Evolutionary conservation across 2,888 invertebrate genomes (phyloP).

Genomic region (Athalia rosae): DNA sequence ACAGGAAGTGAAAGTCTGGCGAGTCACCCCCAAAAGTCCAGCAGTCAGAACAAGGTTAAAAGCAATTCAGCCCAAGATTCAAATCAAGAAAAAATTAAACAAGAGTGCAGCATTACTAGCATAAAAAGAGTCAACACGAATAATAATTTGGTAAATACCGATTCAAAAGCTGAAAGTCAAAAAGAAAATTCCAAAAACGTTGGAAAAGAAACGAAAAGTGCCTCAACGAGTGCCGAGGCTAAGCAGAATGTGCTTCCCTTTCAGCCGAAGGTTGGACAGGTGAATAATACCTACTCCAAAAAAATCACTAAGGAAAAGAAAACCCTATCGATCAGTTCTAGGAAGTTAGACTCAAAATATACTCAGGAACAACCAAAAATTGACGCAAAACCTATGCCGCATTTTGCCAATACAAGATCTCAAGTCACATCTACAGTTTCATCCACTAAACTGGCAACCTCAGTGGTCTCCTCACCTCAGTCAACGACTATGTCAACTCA

Average conservation of each 20-base stretch:
- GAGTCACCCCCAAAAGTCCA: slow-evolving; percentile 36
- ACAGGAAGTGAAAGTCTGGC: slow-evolving; percentile 37
- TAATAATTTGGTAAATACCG: slow-evolving; percentile 51
- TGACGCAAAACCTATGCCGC: slow-evolving; percentile 11
- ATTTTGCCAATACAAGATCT: slow-evolving; percentile 30
- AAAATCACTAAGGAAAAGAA: slow-evolving; percentile 64
- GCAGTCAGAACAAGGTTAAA: slow-evolving; percentile 44
- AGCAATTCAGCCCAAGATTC: slow-evolving; percentile 8
- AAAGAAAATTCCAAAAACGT: slow-evolving; percentile 49
- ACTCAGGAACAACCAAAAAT: slow-evolving; percentile 46
- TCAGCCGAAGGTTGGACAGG: slow-evolving; percentile 69
- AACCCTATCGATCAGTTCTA: slow-evolving; percentile 54
- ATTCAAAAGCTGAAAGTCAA: slow-evolving; percentile 28
- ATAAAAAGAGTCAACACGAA: slow-evolving; percentile 47
- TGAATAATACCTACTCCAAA: slow-evolving; percentile 67
- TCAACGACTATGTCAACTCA: slow-evolving; percentile 38
- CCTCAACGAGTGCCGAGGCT: slow-evolving; percentile 60
- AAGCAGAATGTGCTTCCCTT: slow-evolving; percentile 70
- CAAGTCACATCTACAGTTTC: slow-evolving; percentile 32
- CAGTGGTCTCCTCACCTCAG: slow-evolving; percentile 18
- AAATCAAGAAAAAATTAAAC: slow-evolving; percentile 2
- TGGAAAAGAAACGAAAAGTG: slow-evolving; percentile 49
- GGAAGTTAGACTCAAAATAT: slow-evolving; percentile 57
- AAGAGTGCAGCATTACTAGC: slow-evolving; percentile 35
- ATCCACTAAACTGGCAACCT: slow-evolving; percentile 26